Percentiles rank a stretch among this genome's conserved stretches.
These are phyloP conservation scores for Zingel zingel DNA, from an alignment of 2,113 vertebrate genomes.

Conservation along the genomic window DNA sequence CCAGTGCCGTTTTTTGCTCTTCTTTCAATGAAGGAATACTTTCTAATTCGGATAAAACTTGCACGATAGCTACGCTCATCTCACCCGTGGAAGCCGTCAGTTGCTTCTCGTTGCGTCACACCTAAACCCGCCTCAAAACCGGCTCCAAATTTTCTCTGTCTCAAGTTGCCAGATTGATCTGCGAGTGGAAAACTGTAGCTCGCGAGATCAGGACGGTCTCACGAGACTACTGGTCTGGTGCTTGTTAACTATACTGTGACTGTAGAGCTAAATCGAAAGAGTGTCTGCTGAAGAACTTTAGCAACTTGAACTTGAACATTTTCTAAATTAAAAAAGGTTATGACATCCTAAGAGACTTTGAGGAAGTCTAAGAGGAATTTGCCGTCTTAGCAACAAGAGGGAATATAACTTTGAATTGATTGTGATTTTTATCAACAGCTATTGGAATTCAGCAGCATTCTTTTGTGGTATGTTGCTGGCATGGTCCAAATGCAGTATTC, in stretches of 20 bases:
- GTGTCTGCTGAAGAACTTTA: background rate
- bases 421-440: slow-evolving; percentile 32
- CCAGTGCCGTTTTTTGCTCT: no score
- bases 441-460: slow-evolving; percentile 10
- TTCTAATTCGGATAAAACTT: no score
- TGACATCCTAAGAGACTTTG: background rate
- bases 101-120: no score
- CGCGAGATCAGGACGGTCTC: no score
- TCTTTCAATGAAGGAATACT: no score
- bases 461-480: slow-evolving; percentile 10
- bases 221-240: no score
- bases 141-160: no score
- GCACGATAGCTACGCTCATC: no score
- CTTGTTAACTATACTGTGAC: background rate
- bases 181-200: no score
- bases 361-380: slow-evolving; percentile 4
- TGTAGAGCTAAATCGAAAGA: background rate
- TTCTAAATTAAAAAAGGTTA: background rate
- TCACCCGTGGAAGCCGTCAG: no score
- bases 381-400: slow-evolving; percentile 6
- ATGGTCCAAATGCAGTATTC: background rate
- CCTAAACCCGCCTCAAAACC: no score
- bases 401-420: slow-evolving; percentile 2
- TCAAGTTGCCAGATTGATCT: no score
- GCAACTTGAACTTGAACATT: background rate